Conservation (phyloP, 1,140 invertebrate genomes). For the Leptopilina boulardi region DNA sequence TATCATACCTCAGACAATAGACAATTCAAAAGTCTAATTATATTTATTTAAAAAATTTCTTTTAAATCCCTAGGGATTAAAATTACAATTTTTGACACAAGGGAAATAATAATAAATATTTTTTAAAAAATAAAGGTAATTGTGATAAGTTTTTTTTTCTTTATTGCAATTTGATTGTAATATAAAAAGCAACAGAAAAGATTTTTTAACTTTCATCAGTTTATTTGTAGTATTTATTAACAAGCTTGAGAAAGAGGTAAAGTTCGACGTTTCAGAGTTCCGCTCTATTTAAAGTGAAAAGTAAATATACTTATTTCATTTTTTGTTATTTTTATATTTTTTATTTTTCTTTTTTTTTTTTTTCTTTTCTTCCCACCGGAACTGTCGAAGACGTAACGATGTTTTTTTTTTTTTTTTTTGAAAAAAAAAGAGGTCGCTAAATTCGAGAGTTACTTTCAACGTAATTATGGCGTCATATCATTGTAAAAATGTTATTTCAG, state of each 20-base stretch:
- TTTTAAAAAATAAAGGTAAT: too few species aligned
- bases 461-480: conserved; percentile 57
- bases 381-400: conserved; percentile 49
- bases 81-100: too few species aligned
- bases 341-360: conserved; percentile 48
- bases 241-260: background rate
- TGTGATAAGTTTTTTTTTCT: too few species aligned
- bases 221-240: background rate
- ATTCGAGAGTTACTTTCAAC: conserved; percentile 55
- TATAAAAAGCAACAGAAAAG: too few species aligned
- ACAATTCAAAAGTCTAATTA: background rate
- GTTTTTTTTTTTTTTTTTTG: too few species aligned
- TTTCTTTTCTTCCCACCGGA: conserved; percentile 45
- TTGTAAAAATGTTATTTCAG: conserved; percentile 49
- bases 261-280: background rate
- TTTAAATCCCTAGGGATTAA: too few species aligned
- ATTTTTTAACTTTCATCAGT: background rate
- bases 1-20: background rate
- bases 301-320: conserved; percentile 56
- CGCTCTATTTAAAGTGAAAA: conserved; percentile 37
- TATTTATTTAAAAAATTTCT: too few species aligned
- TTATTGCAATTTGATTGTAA: too few species aligned
- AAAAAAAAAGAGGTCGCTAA: conserved; percentile 39
- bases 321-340: conserved; percentile 58
- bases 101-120: too few species aligned